phyloP scores from a whole-genome alignment of 1,140 invertebrate genomes.

The Zaprionus kolodkinae region DNA sequence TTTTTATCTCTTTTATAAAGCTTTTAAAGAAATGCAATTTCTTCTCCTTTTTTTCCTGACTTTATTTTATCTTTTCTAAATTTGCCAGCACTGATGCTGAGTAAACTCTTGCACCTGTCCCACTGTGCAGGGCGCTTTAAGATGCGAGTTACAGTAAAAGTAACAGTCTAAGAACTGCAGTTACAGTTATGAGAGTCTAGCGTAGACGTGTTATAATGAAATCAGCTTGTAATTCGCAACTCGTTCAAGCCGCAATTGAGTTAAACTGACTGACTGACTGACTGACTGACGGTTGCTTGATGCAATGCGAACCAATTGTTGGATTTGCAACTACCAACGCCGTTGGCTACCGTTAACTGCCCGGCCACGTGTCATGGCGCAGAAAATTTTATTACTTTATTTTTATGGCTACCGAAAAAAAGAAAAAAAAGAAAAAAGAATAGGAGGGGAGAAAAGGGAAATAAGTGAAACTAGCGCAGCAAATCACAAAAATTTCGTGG shows the following conservation, averaged over 20 bases:
- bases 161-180: conserved; percentile 1
- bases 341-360: conserved; percentile 12
- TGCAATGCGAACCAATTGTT: conserved; percentile 20
- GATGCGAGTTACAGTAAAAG: background rate
- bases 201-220: conserved; percentile 15
- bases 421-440: background rate
- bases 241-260: conserved; percentile 45
- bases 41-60: no score
- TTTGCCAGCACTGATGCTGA: no score
- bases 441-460: background rate
- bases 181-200: conserved; percentile 18
- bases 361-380: conserved; percentile 33
- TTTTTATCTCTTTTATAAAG: no score
- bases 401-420: conserved; percentile 31
- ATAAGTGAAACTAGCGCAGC: conserved; percentile 25
- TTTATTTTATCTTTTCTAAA: background rate
- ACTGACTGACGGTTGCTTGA: conserved; percentile 3
- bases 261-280: conserved; percentile 15
- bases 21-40: no score
- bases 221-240: conserved; percentile 44
- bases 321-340: background rate
- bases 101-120: background rate
- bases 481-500: conserved; percentile 40
- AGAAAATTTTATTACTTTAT: conserved; percentile 32
- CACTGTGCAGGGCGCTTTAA: background rate